phyloP scores from a whole-genome alignment of 2,113 vertebrate species.

The Cheirogaleus medius region DNA sequence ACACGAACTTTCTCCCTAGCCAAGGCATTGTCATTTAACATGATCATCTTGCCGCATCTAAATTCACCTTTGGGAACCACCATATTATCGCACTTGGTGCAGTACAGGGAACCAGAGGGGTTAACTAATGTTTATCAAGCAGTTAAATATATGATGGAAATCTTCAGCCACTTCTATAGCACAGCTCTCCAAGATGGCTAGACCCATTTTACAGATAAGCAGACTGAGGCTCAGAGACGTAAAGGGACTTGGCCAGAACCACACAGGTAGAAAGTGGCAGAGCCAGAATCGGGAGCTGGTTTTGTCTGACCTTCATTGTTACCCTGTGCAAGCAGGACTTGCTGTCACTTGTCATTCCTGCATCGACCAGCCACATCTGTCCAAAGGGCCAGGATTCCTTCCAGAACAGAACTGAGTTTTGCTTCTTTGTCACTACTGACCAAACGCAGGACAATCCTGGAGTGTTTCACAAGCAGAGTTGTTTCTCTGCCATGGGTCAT shows the following conservation, averaged over 20 bases:
- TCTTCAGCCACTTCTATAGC: background rate
- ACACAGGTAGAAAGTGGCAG: background rate
- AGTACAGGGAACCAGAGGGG: background rate
- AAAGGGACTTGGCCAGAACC: background rate
- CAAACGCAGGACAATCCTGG: background rate
- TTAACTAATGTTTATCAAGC: background rate
- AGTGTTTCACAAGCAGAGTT: background rate
- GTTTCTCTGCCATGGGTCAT: background rate
- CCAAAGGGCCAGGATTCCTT: background rate
- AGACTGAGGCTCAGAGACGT: background rate
- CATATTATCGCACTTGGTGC: too few relatives aligned
- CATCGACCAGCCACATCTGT: background rate
- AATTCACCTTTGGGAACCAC: background rate
- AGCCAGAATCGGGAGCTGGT: background rate
- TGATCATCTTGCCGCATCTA: background rate
- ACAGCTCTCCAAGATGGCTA: background rate
- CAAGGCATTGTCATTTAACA: background rate
- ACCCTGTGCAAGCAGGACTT: background rate
- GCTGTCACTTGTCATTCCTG: rapidly evolving
- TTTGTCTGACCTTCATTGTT: background rate
- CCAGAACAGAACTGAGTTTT: background rate
- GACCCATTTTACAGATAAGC: background rate
- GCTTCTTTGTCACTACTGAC: background rate
- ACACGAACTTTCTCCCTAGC: background rate
- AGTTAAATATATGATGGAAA: background rate